Percentiles rank a stretch among this genome's conserved stretches.
Evolutionary conservation across 2,113 vertebrate species (phyloP).

Genomic region (Macquaria ambigua): DNA sequence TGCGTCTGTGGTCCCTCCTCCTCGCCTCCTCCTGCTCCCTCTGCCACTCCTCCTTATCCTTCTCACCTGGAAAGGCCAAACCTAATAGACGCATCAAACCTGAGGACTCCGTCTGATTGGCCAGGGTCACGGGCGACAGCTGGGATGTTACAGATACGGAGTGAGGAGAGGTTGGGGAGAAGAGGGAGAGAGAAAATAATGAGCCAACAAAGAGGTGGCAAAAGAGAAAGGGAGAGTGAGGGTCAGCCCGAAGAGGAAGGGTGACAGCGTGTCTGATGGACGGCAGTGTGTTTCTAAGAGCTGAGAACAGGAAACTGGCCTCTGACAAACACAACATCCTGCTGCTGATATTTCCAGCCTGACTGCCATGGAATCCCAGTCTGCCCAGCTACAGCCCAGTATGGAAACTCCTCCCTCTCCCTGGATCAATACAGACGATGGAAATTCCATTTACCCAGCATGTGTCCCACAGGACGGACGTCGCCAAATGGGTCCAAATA

Average conservation of each 20-base stretch:
- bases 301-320: constrained; percentile 66
- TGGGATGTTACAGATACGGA: constrained; percentile 44
- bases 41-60: constrained; percentile 85
- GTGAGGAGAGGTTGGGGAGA: background rate
- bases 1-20: constrained; percentile 89
- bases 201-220: constrained; percentile 21
- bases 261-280: constrained; percentile 43
- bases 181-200: constrained; percentile 14
- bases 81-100: constrained; percentile 86
- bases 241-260: constrained; percentile 27
- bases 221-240: constrained; percentile 31
- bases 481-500: constrained; percentile 27
- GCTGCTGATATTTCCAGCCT: constrained; percentile 66
- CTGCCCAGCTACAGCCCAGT: constrained; percentile 51
- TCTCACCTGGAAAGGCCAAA: constrained; percentile 87
- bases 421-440: constrained; percentile 55
- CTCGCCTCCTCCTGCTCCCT: constrained; percentile 84
- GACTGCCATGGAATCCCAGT: constrained; percentile 60
- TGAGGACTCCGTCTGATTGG: constrained; percentile 65
- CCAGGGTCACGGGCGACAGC: constrained; percentile 84
- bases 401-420: constrained; percentile 48
- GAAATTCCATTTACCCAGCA: constrained; percentile 56
- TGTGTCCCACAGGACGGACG: constrained; percentile 15
- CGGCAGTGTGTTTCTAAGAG: constrained; percentile 57
- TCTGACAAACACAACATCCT: constrained; percentile 77